A percentile compares a stretch with the other conserved stretches of the same genome.
Conservation (phyloP, 2,888 invertebrate species). For the Tribolium freemani region DNA sequence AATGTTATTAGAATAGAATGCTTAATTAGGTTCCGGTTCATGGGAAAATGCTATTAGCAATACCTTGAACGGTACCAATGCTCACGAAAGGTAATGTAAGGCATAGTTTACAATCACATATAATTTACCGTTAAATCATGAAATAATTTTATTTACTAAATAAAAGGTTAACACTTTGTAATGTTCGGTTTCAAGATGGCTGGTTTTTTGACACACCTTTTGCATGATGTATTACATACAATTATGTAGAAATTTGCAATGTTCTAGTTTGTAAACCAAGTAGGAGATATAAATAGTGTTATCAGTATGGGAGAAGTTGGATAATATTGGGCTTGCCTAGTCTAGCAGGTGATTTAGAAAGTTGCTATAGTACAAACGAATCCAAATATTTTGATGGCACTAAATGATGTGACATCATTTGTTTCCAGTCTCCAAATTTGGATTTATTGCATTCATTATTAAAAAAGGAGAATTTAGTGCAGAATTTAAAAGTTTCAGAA, state of each 20-base stretch:
- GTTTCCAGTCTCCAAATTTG: background rate
- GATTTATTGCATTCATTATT: too few species aligned
- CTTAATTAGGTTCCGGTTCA: slow-evolving; percentile 24
- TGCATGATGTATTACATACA: background rate
- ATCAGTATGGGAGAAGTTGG: slow-evolving; percentile 28
- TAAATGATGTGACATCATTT: background rate
- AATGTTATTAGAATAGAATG: slow-evolving; percentile 10
- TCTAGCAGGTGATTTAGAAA: slow-evolving; percentile 44
- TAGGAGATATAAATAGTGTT: slow-evolving; percentile 33
- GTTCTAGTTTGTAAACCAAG: slow-evolving; percentile 30
- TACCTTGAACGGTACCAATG: background rate
- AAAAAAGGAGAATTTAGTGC: too few species aligned
- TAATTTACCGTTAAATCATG: background rate
- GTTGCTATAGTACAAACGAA: slow-evolving; percentile 11
- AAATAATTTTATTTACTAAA: background rate
- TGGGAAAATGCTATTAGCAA: slow-evolving; percentile 16
- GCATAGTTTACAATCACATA: background rate
- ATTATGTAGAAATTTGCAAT: slow-evolving; percentile 7
- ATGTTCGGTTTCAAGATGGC: background rate
- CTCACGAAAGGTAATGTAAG: background rate
- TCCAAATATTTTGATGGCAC: background rate
- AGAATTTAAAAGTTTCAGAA: too few species aligned
- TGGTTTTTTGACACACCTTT: slow-evolving; percentile 5
- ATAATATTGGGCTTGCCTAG: slow-evolving; percentile 40
- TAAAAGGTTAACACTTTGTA: background rate